Conservation (phyloP, 2,888 invertebrate species). For the Ephialtes manifestator region DNA sequence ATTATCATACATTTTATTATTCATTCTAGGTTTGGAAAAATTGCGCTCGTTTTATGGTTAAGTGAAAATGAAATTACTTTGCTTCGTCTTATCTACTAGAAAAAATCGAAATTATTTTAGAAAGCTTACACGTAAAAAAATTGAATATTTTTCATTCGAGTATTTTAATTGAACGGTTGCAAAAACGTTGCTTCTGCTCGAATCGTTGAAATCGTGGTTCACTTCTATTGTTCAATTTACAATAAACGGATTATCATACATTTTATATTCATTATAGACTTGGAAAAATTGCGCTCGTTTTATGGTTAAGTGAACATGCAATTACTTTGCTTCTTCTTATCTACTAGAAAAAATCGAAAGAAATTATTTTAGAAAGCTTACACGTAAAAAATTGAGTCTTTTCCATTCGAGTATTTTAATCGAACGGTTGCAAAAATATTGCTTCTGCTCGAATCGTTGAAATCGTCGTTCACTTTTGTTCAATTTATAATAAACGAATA, state of each 20-base stretch:
- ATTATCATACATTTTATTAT: neutral
- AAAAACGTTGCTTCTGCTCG: conserved; percentile 2
- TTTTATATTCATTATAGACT: neutral
- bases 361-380: neutral
- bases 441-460: neutral
- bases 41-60: neutral
- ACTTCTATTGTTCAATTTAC: neutral
- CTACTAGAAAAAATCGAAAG: neutral
- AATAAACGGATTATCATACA: neutral
- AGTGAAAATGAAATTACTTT: too few relatives aligned
- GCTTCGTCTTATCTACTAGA: neutral
- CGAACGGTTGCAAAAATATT: conserved; percentile 1
- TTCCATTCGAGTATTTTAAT: neutral
- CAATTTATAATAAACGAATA: neutral
- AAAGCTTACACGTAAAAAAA: too few relatives aligned
- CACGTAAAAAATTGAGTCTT: too few relatives aligned
- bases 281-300: neutral
- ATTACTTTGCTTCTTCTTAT: neutral
- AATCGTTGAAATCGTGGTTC: neutral
- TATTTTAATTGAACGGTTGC: neutral
- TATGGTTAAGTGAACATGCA: too few relatives aligned
- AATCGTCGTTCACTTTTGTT: neutral
- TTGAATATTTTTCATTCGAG: neutral
- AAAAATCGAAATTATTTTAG: neutral
- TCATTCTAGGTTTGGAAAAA: neutral